Conservation (phyloP, 2,113 vertebrate species). For the Ammospiza nelsoni region DNA sequence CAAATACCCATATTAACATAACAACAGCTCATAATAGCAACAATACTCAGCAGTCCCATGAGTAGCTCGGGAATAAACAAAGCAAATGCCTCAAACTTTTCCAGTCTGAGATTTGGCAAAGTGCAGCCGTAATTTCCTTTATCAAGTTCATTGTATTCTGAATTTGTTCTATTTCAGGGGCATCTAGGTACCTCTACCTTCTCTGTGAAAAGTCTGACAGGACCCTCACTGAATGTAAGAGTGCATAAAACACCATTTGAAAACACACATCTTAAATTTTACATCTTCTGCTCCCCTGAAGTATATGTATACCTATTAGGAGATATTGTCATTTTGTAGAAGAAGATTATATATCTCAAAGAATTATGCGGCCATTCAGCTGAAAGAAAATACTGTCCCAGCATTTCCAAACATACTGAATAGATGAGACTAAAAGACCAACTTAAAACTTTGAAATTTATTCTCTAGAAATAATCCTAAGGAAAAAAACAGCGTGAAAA, state of each 20-base stretch:
- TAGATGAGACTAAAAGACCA: not conserved
- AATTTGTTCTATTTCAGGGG: not conserved
- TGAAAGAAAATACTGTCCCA: not conserved
- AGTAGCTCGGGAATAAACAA: not conserved
- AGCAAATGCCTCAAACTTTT: not conserved
- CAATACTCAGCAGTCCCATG: not conserved
- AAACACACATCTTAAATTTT: not conserved
- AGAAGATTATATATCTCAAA: not conserved
- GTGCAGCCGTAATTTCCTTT: accelerated
- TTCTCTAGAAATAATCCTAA: not conserved
- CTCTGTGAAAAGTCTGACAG: not conserved
- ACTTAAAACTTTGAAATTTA: not conserved
- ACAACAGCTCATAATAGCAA: not conserved
- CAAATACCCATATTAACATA: not conserved
- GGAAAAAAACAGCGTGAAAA: not conserved
- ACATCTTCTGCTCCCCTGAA: not conserved
- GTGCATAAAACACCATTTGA: not conserved
- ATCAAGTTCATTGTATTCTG: not conserved
- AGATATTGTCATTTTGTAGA: not conserved
- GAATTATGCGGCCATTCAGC: not conserved
- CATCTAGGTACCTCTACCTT: not conserved
- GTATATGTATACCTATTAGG: not conserved
- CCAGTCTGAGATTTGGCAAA: not conserved
- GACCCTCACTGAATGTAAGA: not conserved
- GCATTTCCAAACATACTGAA: not conserved